Base-by-base conservation (phyloP, 92 coral and sea anemone species). In the Epizoanthus rinbou region DNA sequence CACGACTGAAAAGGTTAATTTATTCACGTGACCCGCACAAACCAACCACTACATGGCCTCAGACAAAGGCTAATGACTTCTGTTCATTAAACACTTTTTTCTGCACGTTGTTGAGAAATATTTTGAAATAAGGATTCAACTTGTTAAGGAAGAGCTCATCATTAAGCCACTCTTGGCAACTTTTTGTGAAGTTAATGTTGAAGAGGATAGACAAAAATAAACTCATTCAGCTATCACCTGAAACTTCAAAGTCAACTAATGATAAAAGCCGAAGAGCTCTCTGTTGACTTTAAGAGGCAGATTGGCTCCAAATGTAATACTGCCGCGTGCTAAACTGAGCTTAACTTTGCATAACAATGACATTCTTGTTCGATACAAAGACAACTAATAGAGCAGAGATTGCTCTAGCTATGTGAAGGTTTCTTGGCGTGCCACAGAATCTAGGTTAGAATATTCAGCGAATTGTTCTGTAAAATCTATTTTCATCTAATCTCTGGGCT, bases 291-390 rank as follows among this genome's bases (percentile, higher is more conserved):
- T n/a, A 62, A 6, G 57, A 6, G 82, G 82, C 71, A 78, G 35
- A 78, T 7, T 78, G 71, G 37, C 57, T n/a, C 58, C 45, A 78
- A 63, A 78, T 21, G 71, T 43, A 78, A 78, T 43, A 0, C 16
- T 15, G 59, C 57, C 82, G 66, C 71, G 59, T 62, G 82, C 64
- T 57, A 60, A 78, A 78, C 50, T 59, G 82, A 21, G 28, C 21
- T 35, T 21, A 41, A 43, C 73, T 88, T 85, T 88, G 79, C 91
- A 88, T 88, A 73, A 88, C 91, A 88, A 88, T 79, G 41, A 21
- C 57, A 41, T 1, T 23, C 9, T 17, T 65, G 69, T 35, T 57
- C 64, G 33, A 28, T 19, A 81, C 75, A 52, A 71, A 80, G 66
- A 16, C 11, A 67, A 33, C 39, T 31, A 67, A 24, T 41, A 67